Percentiles rank a stretch among this genome's conserved stretches.
Evolutionary conservation across 2,797 vertebrate genomes (phyloP).

Genomic region (Gobio occitaniae): DNA sequence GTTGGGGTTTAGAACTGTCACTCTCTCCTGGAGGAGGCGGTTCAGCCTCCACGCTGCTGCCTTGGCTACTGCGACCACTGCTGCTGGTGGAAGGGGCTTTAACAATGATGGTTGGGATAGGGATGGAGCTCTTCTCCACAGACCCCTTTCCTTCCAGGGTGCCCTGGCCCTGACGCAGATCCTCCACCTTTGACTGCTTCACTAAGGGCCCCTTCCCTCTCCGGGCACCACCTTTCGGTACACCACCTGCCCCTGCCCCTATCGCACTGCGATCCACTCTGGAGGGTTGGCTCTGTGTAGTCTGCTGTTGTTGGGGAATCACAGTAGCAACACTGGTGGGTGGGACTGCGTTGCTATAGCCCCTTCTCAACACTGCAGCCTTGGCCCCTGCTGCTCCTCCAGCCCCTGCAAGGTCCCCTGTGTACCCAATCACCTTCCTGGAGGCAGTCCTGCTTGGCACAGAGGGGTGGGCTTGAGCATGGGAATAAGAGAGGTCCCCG

Average conservation of each 20-base stretch:
- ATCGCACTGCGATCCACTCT: slow-evolving; percentile 72
- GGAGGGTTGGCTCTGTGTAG: slow-evolving; percentile 75
- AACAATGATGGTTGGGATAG: slow-evolving; percentile 93
- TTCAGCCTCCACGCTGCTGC: slow-evolving; percentile 91
- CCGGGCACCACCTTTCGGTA: slow-evolving; percentile 78
- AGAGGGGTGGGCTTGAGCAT: slow-evolving; percentile 72
- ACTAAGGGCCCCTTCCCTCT: slow-evolving; percentile 89
- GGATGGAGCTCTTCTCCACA: slow-evolving; percentile 89
- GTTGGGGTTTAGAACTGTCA: slow-evolving; percentile 76
- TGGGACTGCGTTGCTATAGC: slow-evolving; percentile 78
- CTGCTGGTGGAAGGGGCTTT: slow-evolving; percentile 95
- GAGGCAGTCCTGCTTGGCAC: slow-evolving; percentile 81
- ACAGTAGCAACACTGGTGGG: slow-evolving; percentile 78
- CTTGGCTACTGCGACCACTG: slow-evolving; percentile 93
- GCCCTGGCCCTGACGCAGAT: slow-evolving; percentile 74
- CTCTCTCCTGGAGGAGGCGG: slow-evolving; percentile 71
- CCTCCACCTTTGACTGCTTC: slow-evolving; percentile 92
- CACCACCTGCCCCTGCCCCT: slow-evolving; percentile 66
- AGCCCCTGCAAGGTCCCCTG: slow-evolving; percentile 72
- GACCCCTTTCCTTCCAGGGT: slow-evolving; percentile 82
- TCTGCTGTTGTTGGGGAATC: slow-evolving; percentile 80
- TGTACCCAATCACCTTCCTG: slow-evolving; percentile 76
- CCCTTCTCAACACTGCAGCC: slow-evolving; percentile 77
- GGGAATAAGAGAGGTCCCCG: slow-evolving; percentile 75
- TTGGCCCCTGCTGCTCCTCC: slow-evolving; percentile 70